These are phyloP conservation scores for Stegana nigrithorax DNA, from an alignment of 2,888 invertebrate species.

Conservation along the genomic window DNA sequence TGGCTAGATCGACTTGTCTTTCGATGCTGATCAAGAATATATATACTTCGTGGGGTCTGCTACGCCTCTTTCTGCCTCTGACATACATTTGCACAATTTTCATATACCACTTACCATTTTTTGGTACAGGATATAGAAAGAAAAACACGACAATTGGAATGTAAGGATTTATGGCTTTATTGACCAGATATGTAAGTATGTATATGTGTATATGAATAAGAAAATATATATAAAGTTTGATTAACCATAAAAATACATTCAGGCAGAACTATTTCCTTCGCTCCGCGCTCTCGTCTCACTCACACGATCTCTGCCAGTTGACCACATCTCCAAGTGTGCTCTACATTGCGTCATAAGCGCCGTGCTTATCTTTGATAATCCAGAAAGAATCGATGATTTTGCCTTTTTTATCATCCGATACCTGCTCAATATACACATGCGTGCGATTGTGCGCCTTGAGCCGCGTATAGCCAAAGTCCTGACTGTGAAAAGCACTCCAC, in stretches of 20 bases:
- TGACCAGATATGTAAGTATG: neutral
- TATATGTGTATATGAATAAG: neutral
- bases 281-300: too few species aligned
- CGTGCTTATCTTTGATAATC: constrained; percentile 73
- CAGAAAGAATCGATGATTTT: constrained; percentile 77
- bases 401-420: constrained; percentile 80
- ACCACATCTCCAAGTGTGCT: constrained; percentile 2
- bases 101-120: too few species aligned
- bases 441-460: constrained; percentile 83
- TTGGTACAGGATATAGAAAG: too few species aligned
- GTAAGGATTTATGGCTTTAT: too few species aligned
- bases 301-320: too few species aligned
- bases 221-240: neutral
- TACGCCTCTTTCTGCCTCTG: too few species aligned
- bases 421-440: constrained; percentile 91
- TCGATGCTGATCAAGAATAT: too few species aligned
- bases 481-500: constrained; percentile 88
- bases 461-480: constrained; percentile 93
- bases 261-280: too few species aligned
- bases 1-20: too few species aligned
- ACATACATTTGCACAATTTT: too few species aligned
- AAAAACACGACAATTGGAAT: too few species aligned
- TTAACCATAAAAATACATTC: neutral
- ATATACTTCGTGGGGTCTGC: too few species aligned
- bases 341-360: constrained; percentile 38